Conservation (phyloP, 2,113 vertebrate species). For the Bungarus multicinctus region DNA sequence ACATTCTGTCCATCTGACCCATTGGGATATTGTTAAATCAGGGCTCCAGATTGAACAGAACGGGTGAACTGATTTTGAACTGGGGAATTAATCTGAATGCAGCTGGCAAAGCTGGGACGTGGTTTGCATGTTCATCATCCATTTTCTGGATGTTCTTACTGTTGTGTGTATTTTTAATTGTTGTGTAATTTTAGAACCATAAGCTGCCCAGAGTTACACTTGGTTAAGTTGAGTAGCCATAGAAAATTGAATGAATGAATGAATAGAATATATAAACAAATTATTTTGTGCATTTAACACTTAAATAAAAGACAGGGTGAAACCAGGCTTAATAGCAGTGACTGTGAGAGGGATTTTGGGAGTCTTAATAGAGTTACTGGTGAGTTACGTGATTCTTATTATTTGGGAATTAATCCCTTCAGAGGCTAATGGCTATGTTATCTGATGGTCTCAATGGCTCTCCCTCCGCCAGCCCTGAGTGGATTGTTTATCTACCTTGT, state of each 20-base stretch:
- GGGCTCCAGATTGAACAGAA: not conserved
- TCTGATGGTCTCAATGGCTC: too few relatives aligned
- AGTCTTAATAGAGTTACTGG: too few relatives aligned
- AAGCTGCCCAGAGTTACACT: not conserved
- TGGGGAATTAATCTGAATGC: not conserved
- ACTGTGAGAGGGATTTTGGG: too few relatives aligned
- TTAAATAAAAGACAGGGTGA: too few relatives aligned
- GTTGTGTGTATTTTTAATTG: not conserved
- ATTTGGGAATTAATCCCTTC: too few relatives aligned
- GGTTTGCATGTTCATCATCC: not conserved
- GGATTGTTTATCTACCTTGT: too few relatives aligned
- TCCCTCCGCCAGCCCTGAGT: too few relatives aligned
- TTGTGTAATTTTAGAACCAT: not conserved
- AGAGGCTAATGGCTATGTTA: too few relatives aligned
- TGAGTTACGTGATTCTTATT: too few relatives aligned
- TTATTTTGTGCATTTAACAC: too few relatives aligned
- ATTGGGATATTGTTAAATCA: not conserved
- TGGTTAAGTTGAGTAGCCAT: not conserved
- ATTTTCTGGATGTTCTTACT: not conserved
- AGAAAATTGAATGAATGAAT: not conserved
- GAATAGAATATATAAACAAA: not conserved
- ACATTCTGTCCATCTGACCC: not conserved
- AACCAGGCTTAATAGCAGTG: too few relatives aligned
- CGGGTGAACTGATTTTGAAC: not conserved
- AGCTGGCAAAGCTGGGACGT: not conserved